phyloP scores from a whole-genome alignment of 2,113 vertebrate species.

The rat (Rattus norvegicus) region GRCr8 NC_086033.1:40765501-40766000 shows the following conservation, averaged over 20 bases:
- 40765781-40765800: not conserved
- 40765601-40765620: not conserved
- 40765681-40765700: not conserved
- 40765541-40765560: not conserved
- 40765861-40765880: not conserved
- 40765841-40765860: not conserved
- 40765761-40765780: not conserved
- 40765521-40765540: not conserved
- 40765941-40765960: not conserved
- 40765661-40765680: not conserved
- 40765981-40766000: not conserved
- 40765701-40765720: not conserved
- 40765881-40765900: not conserved
- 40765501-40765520: not conserved
- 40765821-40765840: not conserved
- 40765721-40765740: not conserved
- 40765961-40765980: not conserved
- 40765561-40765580: not conserved
- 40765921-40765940: not conserved
- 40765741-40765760: not conserved
- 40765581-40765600: not conserved
- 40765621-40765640: not conserved
- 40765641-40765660: not conserved
- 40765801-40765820: not conserved
- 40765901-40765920: not conserved